phyloP scores from a whole-genome alignment of 2,888 invertebrate genomes.

The Scelioninae gen. 1 region DNA sequence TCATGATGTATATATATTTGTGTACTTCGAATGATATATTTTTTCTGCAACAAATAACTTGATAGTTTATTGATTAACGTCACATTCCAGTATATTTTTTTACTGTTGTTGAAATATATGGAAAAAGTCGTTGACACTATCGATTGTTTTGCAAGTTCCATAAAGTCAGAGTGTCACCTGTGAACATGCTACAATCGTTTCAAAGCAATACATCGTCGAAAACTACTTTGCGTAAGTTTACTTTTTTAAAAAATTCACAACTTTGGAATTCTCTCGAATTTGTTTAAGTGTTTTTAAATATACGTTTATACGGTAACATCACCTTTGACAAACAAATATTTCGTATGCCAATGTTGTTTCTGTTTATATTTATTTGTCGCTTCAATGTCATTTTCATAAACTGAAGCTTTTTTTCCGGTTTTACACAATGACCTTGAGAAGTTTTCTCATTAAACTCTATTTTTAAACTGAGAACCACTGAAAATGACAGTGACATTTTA shows the following conservation, averaged over 20 bases:
- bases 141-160: conserved; percentile 51
- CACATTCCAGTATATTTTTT: conserved; percentile 12
- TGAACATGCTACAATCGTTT: conserved; percentile 44
- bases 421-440: too few relatives aligned
- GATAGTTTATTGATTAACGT: conserved; percentile 29
- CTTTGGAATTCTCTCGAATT: too few relatives aligned
- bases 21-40: not conserved
- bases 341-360: too few relatives aligned
- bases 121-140: conserved; percentile 66
- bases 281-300: too few relatives aligned
- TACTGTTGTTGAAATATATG: conserved; percentile 38
- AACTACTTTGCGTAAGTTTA: conserved; percentile 49
- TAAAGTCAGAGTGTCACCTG: conserved; percentile 51
- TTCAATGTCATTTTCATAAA: too few relatives aligned
- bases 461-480: too few relatives aligned
- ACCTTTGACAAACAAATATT: too few relatives aligned
- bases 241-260: too few relatives aligned
- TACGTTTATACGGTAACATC: too few relatives aligned
- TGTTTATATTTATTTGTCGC: too few relatives aligned
- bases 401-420: too few relatives aligned
- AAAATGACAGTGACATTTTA: not conserved
- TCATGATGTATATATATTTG: conserved; percentile 7
- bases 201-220: conserved; percentile 11
- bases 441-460: too few relatives aligned
- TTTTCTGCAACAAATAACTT: conserved; percentile 25